Evolutionary conservation across 2,797 vertebrate species (phyloP), one percentile per base, ranked within the genome.

Genomic region (Anomalospiza imberbis): DNA sequence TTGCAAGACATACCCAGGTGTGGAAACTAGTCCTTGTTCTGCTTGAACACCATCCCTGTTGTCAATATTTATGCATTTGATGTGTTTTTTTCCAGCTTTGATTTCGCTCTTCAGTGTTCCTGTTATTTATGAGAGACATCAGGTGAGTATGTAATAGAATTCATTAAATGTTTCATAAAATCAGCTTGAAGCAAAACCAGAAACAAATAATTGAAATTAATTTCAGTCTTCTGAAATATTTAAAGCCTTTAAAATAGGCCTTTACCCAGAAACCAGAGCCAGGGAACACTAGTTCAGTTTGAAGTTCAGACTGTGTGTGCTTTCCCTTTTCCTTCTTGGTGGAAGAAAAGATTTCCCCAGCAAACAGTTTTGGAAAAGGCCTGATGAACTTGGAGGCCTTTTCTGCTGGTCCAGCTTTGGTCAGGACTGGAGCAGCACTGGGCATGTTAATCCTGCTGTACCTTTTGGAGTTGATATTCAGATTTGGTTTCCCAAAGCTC

Each of bases 101-200:
- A 96, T 99, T 83, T 98, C 97, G 10, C 98, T 97, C 74, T 99
- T 99, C 98, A 99, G 98, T 95, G 98, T 98, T 98, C 99, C 99
- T 78, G 98, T 99, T 96, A 91, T 99, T 98, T 99, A 99, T 94
- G 99, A 99, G 97, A 99, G 99, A 87, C 98, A 99, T 97, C 99
- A 99, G 99, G 99, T 99, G 94, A 93, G 96, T 81, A 19, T 91
- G 55, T 17, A 73, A 61, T 21, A 25, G 9, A 50, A 22, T 55
- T 63, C 14, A 14, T 70, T 66, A 55, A 67, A 47, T 25, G 32
- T 34, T 74, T 40, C 7, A 13, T 68, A 9, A 60, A 81, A 74
- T 31, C 1, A 28, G 6, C 18, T 83, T 54, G 34, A 78, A 70
- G 31, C 17, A 34, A 76, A 71, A 6, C 11, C 24, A 16, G n/a